These are phyloP conservation scores for Steinernema khuongi DNA, from an alignment of 1,140 invertebrate genomes.

Conservation along the genomic window DNA sequence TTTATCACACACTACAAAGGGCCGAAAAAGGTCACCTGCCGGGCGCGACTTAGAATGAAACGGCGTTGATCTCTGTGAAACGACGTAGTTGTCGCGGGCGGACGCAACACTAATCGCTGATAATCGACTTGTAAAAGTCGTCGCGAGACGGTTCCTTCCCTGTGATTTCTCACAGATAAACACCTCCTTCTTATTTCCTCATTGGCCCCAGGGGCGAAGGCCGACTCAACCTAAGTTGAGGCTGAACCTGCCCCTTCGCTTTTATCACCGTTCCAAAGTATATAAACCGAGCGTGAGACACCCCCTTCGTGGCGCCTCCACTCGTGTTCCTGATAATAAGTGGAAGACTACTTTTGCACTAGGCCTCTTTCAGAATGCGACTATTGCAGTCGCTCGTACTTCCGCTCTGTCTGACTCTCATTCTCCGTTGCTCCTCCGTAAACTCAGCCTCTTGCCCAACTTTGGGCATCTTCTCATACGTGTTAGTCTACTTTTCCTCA, in stretches of 20 bases:
- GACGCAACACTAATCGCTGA: neutral
- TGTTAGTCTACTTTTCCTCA: neutral
- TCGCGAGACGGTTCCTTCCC: too few species aligned
- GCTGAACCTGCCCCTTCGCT: neutral
- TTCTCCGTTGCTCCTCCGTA: neutral
- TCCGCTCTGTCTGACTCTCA: neutral
- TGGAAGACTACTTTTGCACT: neutral
- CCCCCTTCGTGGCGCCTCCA: neutral
- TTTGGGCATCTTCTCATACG: neutral
- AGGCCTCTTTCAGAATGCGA: neutral
- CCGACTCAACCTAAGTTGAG: neutral
- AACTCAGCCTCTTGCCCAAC: neutral
- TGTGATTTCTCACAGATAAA: too few species aligned
- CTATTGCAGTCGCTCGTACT: neutral
- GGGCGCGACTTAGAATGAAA: too few species aligned
- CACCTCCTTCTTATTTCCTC: too few species aligned
- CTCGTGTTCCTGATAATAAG: neutral
- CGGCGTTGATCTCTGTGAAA: too few species aligned
- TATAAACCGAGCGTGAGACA: constrained; percentile 7
- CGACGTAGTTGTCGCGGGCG: neutral
- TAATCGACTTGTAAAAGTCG: neutral
- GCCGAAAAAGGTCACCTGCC: too few species aligned
- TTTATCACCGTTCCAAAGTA: neutral
- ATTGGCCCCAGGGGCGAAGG: too few species aligned
- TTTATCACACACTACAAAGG: neutral